Base-by-base conservation (phyloP, 2,888 invertebrate species). In the Coelinius sp. region DNA sequence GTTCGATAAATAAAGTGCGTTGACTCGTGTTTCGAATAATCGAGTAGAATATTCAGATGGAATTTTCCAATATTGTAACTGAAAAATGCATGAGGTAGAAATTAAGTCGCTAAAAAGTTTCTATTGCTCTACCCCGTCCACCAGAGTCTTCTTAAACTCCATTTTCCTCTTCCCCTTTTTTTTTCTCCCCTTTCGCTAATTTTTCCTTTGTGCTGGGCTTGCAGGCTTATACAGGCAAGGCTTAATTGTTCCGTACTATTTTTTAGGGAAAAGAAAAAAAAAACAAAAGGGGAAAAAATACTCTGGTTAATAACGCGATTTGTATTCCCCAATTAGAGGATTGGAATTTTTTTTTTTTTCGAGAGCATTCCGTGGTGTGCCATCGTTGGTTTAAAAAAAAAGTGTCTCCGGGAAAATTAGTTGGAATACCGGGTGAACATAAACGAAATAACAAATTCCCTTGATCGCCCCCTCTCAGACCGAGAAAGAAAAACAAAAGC, bases 11-110 rank as follows among this genome's bases (percentile, higher is more conserved):
- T 78, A 80, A 79, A 71, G 46, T 70, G 70, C 77, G 71, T 74
- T 73, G 72, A 77, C 71, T 71, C 77, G 78, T 78, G 77, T 75
- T 79, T 73, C 78, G 80, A 79, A 80, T 81, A 78, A 79, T 81
- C 80, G 77, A 78, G 71, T 73, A 73, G 75, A 77, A 78, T 78
- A 78, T 78, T 77, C 77, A 77, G 74, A 70, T 46, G 66, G 71
- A 75, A 76, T 75, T 75, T 46, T 75, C 65, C 72, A 75, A 76
- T 75, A 75, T 73, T 52, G 69, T 71, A 73, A 35, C 68, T 77
- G 73, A 74, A 75, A 78, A 75, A 76, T 78, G 77, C 77, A 78
- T 77, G 75, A 77, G 70, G 63, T 65, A 59, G 67, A 76, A 75
- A 77, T 78, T 76, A 75, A 78, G 74, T 73, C 70, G 68, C 73